Evolutionary conservation across 2,113 vertebrate species (phyloP).

Genomic region (Myrmecophaga tridactyla): DNA sequence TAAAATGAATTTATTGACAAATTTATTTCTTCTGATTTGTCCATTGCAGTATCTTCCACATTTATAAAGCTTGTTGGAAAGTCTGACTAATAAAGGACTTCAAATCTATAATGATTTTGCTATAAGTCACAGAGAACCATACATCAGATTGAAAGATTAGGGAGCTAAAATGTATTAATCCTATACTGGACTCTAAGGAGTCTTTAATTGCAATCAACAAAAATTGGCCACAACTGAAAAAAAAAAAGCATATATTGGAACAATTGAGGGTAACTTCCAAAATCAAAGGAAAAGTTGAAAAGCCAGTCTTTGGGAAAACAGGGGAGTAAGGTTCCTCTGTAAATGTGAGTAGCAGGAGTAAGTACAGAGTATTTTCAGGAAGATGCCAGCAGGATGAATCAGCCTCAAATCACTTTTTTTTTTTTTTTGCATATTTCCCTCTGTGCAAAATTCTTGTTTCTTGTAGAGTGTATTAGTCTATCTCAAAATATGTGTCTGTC

Average conservation of each 20-base stretch:
- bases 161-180: not conserved
- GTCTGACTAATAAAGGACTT: not conserved
- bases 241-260: not conserved
- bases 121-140: not conserved
- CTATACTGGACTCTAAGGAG: not conserved
- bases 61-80: not conserved
- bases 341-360: not conserved
- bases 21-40: not conserved
- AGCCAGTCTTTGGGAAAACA: not conserved
- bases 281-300: not conserved
- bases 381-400: not conserved
- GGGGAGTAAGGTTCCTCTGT: not conserved
- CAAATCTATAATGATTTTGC: not conserved
- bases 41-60: not conserved
- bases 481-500: not conserved
- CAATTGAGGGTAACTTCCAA: not conserved
- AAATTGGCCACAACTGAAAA: not conserved
- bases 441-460: not conserved
- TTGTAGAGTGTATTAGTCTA: not conserved
- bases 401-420: rapidly evolving
- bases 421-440: not conserved
- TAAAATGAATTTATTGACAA: not conserved
- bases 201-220: not conserved
- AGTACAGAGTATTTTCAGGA: rapidly evolving
- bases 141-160: not conserved